A percentile compares a stretch with the other conserved stretches of the same genome.
These are phyloP conservation scores for Sminthurinus aureus DNA, from an alignment of 2,888 invertebrate genomes.

Conservation along the genomic window DNA sequence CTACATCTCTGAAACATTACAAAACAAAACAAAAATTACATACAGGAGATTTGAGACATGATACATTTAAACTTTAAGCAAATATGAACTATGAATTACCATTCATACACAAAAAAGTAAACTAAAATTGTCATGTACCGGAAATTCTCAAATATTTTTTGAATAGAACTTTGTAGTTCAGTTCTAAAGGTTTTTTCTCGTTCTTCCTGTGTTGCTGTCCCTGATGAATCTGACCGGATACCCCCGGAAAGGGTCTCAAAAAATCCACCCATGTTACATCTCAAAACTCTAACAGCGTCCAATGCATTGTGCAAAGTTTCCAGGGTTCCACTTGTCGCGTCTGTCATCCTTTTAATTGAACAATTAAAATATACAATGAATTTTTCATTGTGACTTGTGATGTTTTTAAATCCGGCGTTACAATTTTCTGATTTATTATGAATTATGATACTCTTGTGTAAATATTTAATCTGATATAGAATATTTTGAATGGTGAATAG, in stretches of 20 bases:
- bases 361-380: neutral
- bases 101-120: neutral
- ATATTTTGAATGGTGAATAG: too few species aligned
- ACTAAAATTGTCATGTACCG: conserved; percentile 61
- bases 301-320: conserved; percentile 79
- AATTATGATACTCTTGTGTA: too few species aligned
- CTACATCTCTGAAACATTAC: conserved; percentile 73
- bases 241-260: conserved; percentile 87
- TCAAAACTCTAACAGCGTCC: conserved; percentile 76
- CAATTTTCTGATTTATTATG: too few species aligned
- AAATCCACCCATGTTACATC: conserved; percentile 84
- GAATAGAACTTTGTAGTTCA: conserved; percentile 65
- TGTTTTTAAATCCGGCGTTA: too few species aligned
- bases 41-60: neutral
- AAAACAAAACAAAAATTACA: neutral
- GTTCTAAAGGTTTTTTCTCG: conserved; percentile 46
- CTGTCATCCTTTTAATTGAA: conserved; percentile 13
- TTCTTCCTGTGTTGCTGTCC: conserved; percentile 46
- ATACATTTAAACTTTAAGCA: neutral
- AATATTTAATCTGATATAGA: too few species aligned
- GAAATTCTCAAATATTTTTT: conserved; percentile 80
- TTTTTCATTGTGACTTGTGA: too few species aligned
- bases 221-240: conserved; percentile 78
- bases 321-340: conserved; percentile 30
- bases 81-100: neutral